Evolutionary conservation across 2,797 vertebrate genomes (phyloP), one percentile per base, ranked within the genome.

Genomic region (Poeciliopsis infans): DNA sequence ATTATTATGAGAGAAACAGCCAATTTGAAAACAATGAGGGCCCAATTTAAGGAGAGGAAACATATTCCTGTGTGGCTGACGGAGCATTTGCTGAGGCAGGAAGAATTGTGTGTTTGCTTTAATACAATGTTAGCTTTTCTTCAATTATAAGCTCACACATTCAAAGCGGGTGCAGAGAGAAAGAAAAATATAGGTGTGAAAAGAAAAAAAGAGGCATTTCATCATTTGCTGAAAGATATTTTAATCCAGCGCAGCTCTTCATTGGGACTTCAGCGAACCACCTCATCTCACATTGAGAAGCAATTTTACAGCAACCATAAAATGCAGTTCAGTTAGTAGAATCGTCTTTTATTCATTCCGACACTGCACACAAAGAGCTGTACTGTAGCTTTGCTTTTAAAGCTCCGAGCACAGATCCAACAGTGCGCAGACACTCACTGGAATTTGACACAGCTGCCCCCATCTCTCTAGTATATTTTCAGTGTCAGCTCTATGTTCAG

Each of bases 11-110:
- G 84, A 76, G 81, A 73, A 83, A 87, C 68, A 61, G 75, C 23
- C 78, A 28, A 91, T 85, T 78, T 83, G 87, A 89, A 92, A 93
- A 92, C 88, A 93, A 94, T 80, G 83, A 92, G 88, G 82, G 80
- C 71, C 86, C 88, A 92, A 90, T 92, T 94, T 89, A 85, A 73
- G 57, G 74, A 80, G 57, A 79, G 73, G 80, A 87, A 88, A 88
- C 81, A 39, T 68, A 88, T 86, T 88, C 92, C 90, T 77, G 80
- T 83, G 87, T 86, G 93, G 88, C 90, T 93, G 89, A 92, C 84
- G 23, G 85, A 90, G 87, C 85, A 88, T 91, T 90, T 86, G 90
- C 91, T 88, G 93, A 92, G 83, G 84, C 78, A 61, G 68, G 82
- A 81, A 88, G 75, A 89, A 83, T 86, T 84, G 79, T 74, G 79